phyloP scores from a whole-genome alignment of 1,140 invertebrate species.

The Halyomorpha halys region DNA sequence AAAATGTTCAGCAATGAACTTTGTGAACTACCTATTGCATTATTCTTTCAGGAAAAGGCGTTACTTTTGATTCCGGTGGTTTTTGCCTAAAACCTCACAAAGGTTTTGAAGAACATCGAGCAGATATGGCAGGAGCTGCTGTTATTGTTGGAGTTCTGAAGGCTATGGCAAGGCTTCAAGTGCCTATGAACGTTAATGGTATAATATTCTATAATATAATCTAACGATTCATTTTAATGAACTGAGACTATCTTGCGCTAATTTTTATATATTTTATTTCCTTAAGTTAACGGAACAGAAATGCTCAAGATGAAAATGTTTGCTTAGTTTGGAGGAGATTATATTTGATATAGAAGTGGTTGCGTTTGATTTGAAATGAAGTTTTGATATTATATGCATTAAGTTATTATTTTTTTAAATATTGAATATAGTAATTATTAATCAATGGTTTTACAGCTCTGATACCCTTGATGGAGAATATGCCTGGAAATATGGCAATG shows the following conservation, averaged over 20 bases:
- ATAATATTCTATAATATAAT: not conserved
- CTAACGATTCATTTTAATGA: too few relatives aligned
- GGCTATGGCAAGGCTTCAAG: slow-evolving; percentile 53
- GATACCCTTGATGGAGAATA: slow-evolving; percentile 80
- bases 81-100: slow-evolving; percentile 65
- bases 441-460: slow-evolving; percentile 39
- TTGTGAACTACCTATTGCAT: too few relatives aligned
- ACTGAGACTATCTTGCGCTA: too few relatives aligned
- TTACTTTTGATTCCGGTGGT: slow-evolving; percentile 83
- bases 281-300: too few relatives aligned
- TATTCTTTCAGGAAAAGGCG: slow-evolving; percentile 56
- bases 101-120: slow-evolving; percentile 71
- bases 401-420: too few relatives aligned
- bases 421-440: not conserved
- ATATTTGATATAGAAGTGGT: too few relatives aligned
- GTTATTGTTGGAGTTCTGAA: slow-evolving; percentile 58
- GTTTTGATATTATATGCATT: too few relatives aligned
- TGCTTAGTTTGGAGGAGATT: too few relatives aligned
- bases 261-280: too few relatives aligned
- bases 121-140: slow-evolving; percentile 82
- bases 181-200: slow-evolving; percentile 63
- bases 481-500: slow-evolving; percentile 67
- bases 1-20: too few relatives aligned
- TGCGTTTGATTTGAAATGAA: too few relatives aligned
- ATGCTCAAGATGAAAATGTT: too few relatives aligned